Base-by-base conservation (phyloP, 2,888 invertebrate genomes). In the Troides helena region DNA sequence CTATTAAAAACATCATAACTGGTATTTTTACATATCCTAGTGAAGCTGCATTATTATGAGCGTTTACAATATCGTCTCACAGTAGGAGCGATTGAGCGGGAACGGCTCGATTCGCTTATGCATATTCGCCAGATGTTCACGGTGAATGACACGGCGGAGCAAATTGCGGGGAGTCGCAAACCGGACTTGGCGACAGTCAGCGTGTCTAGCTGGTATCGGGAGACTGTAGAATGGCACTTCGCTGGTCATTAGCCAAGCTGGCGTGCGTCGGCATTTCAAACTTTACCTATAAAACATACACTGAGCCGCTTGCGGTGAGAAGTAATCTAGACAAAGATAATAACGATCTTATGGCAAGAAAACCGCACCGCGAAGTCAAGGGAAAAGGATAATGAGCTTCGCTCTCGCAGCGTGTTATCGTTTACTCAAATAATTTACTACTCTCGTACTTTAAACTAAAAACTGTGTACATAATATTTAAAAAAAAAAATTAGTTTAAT, bases 271-370 rank as follows among this genome's bases (percentile, higher is more conserved):
- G 73, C 75, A 73, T 73, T 73, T 70, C 74, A 74, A 66, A 67
- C 62, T 58, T 71, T 70, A 62, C 71, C 74, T 74, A 79, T 80
- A 80, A 80, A 81, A 79, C 75, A 77, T 78, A 79, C 79, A 74
- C 76, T 74, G 75, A 75, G 75, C 80, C 79, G 77, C 81, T 82
- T 79, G 78, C 74, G 78, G 77, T 72, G 75, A 80, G 78, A 77
- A 76, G 80, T 78, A 78, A 81, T 81, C 80, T 77, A 78, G 76
- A 76, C 75, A 69, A 72, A 77, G 77, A 77, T 80, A 80, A 81
- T 81, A 75, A 75, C 72, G 72, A 76, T 79, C 80, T 81, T 79
- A 81, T 77, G 77, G 77, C 71, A 72, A 75, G 75, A 68, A 74
- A 74, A 79, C 73, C 73, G 67, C 71, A 71, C 62, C 46, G 59